These are phyloP conservation scores for Indicator indicator DNA, from an alignment of 2,113 vertebrate species.

Conservation along the genomic window DNA sequence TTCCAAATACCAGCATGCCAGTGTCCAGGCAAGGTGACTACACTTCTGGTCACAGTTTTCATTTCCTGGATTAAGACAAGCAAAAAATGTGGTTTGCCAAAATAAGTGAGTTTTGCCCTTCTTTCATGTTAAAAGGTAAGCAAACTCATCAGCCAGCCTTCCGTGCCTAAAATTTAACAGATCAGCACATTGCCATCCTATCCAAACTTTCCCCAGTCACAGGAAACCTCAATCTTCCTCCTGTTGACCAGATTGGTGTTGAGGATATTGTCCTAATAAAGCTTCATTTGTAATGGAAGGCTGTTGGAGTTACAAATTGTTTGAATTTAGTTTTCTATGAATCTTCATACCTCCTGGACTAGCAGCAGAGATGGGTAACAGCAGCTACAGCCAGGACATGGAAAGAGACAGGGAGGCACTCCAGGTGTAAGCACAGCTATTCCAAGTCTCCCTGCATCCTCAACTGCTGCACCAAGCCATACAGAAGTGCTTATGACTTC, in stretches of 20 bases:
- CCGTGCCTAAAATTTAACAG: slow-evolving; percentile 22
- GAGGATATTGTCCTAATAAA: fast-evolving
- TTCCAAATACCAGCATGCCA: neutral
- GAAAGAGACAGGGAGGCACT: neutral
- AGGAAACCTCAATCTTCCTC: neutral
- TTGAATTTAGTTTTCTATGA: neutral
- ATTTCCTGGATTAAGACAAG: slow-evolving; percentile 48
- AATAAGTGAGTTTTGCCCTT: neutral
- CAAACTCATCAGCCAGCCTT: slow-evolving; percentile 37
- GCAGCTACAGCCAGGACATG: neutral
- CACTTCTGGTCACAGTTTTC: slow-evolving; percentile 12
- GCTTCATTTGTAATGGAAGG: neutral
- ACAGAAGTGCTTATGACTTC: neutral
- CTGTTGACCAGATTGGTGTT: neutral
- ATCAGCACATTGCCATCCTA: neutral
- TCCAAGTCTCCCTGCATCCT: neutral
- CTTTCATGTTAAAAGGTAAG: slow-evolving; percentile 38
- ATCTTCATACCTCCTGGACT: neutral
- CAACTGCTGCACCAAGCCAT: neutral
- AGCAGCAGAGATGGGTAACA: neutral
- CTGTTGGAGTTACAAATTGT: neutral
- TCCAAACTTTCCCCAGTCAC: neutral
- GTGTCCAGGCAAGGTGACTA: slow-evolving; percentile 43
- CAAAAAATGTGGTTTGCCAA: slow-evolving; percentile 4
- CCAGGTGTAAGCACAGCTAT: neutral